Conservation (phyloP, 2,888 invertebrate genomes). For the Eustalomyia histrio region DNA sequence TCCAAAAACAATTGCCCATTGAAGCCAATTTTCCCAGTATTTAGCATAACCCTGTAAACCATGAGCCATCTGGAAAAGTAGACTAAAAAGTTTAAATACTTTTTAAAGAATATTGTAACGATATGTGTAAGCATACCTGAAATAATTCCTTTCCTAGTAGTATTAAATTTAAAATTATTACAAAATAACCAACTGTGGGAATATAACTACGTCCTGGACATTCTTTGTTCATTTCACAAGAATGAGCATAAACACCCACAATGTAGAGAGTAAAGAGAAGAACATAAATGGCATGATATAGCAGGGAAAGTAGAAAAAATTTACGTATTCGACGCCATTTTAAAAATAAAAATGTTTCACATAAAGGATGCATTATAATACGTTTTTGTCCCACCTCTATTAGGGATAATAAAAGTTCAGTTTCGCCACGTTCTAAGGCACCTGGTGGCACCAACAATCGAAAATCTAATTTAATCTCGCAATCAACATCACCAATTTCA, state of each 20-base stretch:
- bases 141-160: slow-evolving; percentile 86
- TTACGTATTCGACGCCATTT: slow-evolving; percentile 91
- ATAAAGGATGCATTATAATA: slow-evolving; percentile 89
- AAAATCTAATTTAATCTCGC: slow-evolving; percentile 87
- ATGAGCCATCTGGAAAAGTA: slow-evolving; percentile 82
- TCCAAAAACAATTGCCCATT: slow-evolving; percentile 87
- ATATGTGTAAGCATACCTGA: slow-evolving; percentile 70
- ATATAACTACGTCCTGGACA: slow-evolving; percentile 75
- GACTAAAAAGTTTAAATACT: not conserved
- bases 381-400: slow-evolving; percentile 90
- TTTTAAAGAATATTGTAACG: not conserved
- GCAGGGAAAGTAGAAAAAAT: slow-evolving; percentile 88
- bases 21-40: slow-evolving; percentile 92
- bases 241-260: slow-evolving; percentile 81
- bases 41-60: slow-evolving; percentile 86
- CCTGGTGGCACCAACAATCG: slow-evolving; percentile 82
- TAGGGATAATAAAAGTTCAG: slow-evolving; percentile 85
- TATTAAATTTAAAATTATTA: slow-evolving; percentile 83
- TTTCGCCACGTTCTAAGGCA: slow-evolving; percentile 83
- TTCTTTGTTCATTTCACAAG: slow-evolving; percentile 71
- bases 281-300: slow-evolving; percentile 89
- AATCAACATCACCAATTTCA: slow-evolving; percentile 91
- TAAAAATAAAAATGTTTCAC: slow-evolving; percentile 90
- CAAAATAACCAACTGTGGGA: slow-evolving; percentile 81
- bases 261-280: slow-evolving; percentile 87